Base-by-base conservation (phyloP, 2,113 vertebrate genomes). In the Xenus cinereus region DNA sequence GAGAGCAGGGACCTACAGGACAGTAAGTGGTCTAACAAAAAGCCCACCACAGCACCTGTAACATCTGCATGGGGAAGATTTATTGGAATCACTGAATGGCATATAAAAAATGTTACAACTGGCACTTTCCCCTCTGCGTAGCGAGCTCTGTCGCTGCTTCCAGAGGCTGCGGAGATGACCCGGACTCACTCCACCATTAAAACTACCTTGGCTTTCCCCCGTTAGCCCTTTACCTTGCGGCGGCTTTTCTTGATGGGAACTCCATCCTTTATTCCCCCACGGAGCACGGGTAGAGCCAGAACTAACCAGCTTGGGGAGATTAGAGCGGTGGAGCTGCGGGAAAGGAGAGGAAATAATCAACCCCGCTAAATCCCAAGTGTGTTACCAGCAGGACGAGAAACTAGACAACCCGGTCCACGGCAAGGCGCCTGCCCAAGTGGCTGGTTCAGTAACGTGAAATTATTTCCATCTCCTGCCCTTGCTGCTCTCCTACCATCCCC, bases 1-100 rank as follows among this genome's bases (percentile, higher is more conserved):
- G 2, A 85, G 41, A 89, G 7, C 20, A 26, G 72, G 37, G 77
- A 89, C 35, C 62, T 16, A 1, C 43, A 37, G 67, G 45, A 30
- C 21, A 28, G 46, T 9, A 27, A 16, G 50, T 20, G 48, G 7
- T 1, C 5, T 4, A 6, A 28, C 22, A 32, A 21, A 77, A 41
- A 54, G 14, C 43, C 46, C 33, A 5, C 2, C 1, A 2, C 14
- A 22, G 43, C 86, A 32, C 68, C 74, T 64, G 75, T 20, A 33
- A 2, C 21, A 3, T 50, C 80, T 0, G 0, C 1, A 12, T 0
- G 5, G 26, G 32, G 54, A 13, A 35, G 68, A 27, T 56, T 78
- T 30, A 17, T 46, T 39, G 33, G 45, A 35, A 64, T 15, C 27
- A 5, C 19, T 1, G 4, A 54, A 13, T 18, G 30, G 9, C 12